These are phyloP conservation scores for Caenorhabditis parvicauda DNA, from an alignment of 2,888 invertebrate genomes.

Conservation along the genomic window DNA sequence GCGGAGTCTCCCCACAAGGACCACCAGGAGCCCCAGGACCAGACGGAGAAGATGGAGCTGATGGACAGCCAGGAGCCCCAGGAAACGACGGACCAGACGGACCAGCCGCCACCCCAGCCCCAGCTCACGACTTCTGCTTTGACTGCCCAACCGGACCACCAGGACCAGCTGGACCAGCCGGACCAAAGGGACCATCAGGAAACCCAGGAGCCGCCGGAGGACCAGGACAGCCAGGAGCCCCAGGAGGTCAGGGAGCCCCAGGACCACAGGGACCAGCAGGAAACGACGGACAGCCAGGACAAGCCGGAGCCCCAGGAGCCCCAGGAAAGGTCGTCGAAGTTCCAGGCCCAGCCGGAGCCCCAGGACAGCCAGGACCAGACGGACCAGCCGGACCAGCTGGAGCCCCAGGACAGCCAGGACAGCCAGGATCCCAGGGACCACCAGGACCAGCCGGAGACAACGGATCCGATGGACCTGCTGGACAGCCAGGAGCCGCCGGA, in stretches of 20 bases:
- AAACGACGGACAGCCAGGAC: constrained; percentile 44
- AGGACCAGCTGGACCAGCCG: constrained; percentile 44
- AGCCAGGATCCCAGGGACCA: constrained; percentile 42
- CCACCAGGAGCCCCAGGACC: constrained; percentile 42
- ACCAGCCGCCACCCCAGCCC: constrained; percentile 47
- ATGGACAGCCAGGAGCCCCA: constrained; percentile 44
- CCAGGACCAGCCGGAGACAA: constrained; percentile 45
- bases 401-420: constrained; percentile 43
- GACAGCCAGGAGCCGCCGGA: constrained; percentile 42
- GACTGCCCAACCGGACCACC: constrained; percentile 49
- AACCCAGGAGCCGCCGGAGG: constrained; percentile 41
- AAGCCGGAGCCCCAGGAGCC: constrained; percentile 44
- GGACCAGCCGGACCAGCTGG: constrained; percentile 47
- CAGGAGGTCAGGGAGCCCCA: constrained; percentile 38
- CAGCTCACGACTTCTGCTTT: constrained; percentile 43
- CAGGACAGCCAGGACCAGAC: constrained; percentile 41
- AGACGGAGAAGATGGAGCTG: constrained; percentile 40
- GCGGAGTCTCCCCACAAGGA: constrained; percentile 41
- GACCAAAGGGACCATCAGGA: constrained; percentile 50
- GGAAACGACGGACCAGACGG: constrained; percentile 54
- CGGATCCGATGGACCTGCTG: constrained; percentile 46
- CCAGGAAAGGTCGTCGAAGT: constrained; percentile 44
- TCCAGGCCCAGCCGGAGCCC: constrained; percentile 42
- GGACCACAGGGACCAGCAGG: constrained; percentile 48
- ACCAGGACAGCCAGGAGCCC: constrained; percentile 43